These are phyloP conservation scores for Heterodera filipjevi DNA, from an alignment of 2,888 invertebrate species.

Conservation along the genomic window DNA sequence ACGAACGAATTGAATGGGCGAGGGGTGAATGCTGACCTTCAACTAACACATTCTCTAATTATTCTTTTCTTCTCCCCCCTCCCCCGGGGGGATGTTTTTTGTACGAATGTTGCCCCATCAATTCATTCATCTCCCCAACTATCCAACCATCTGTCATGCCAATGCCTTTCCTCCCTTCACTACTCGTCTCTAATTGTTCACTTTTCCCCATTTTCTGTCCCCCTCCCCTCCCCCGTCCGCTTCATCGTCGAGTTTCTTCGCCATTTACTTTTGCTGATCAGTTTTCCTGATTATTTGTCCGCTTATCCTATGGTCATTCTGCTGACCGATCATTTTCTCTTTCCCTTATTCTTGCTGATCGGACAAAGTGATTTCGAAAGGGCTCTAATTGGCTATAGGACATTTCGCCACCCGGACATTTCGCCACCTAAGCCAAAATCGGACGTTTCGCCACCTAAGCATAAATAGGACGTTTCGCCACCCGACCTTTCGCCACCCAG, in stretches of 20 bases:
- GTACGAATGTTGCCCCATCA: not conserved
- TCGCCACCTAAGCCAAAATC: too few species aligned
- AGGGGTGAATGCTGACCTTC: not conserved
- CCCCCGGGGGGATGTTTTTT: slow-evolving; percentile 6
- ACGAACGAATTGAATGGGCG: not conserved
- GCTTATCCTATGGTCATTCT: too few species aligned
- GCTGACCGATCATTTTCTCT: too few species aligned
- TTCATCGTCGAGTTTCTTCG: too few species aligned
- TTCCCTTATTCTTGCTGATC: too few species aligned
- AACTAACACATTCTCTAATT: slow-evolving; percentile 5
- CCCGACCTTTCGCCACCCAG: too few species aligned
- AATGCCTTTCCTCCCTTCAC: not conserved
- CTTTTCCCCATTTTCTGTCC: not conserved
- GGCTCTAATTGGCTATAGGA: too few species aligned
- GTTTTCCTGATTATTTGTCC: not conserved
- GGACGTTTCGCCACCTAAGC: too few species aligned
- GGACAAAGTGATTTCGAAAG: too few species aligned
- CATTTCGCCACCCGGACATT: too few species aligned
- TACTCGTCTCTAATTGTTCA: not conserved
- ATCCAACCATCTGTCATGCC: not conserved
- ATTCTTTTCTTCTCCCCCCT: not conserved
- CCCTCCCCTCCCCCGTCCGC: not conserved
- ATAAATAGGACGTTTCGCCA: too few species aligned
- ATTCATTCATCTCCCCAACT: not conserved
- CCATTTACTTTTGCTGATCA: not conserved